Evolutionary conservation across 1,140 invertebrate species (phyloP).

Genomic region (Drepana arcuata): DNA sequence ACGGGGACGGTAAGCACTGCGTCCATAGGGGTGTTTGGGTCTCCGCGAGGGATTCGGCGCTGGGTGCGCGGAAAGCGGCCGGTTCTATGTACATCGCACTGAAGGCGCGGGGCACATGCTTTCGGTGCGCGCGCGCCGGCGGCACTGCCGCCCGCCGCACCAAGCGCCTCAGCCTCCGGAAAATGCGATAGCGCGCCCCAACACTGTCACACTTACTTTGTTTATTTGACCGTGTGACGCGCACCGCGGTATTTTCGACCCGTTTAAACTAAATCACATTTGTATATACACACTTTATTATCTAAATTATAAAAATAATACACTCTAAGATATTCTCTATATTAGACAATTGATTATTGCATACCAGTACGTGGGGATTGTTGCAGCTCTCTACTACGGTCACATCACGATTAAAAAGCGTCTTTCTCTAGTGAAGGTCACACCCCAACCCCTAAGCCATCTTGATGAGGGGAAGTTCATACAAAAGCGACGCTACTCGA

Average conservation of each 20-base stretch:
- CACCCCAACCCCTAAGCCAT: too few relatives aligned
- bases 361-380: too few relatives aligned
- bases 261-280: constrained; percentile 1
- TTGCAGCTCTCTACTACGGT: too few relatives aligned
- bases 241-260: constrained; percentile 27
- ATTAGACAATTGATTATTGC: too few relatives aligned
- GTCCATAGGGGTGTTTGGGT: constrained; percentile 44
- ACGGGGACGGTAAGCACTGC: constrained; percentile 72
- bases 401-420: too few relatives aligned
- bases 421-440: too few relatives aligned
- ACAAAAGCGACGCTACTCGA: too few relatives aligned
- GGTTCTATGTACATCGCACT: constrained; percentile 66
- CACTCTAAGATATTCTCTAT: too few relatives aligned
- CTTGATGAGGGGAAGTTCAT: too few relatives aligned
- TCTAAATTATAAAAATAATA: constrained; percentile 4
- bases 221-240: constrained; percentile 48
- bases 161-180: constrained; percentile 48
- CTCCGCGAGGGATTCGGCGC: constrained; percentile 57
- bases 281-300: background rate
- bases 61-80: constrained; percentile 60
- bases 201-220: constrained; percentile 51
- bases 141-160: constrained; percentile 46
- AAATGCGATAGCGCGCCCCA: constrained; percentile 50
- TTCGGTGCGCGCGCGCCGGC: constrained; percentile 62
- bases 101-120: constrained; percentile 60